Conservation (phyloP, 2,797 vertebrate species). For the Protosalanx chinensis region DNA sequence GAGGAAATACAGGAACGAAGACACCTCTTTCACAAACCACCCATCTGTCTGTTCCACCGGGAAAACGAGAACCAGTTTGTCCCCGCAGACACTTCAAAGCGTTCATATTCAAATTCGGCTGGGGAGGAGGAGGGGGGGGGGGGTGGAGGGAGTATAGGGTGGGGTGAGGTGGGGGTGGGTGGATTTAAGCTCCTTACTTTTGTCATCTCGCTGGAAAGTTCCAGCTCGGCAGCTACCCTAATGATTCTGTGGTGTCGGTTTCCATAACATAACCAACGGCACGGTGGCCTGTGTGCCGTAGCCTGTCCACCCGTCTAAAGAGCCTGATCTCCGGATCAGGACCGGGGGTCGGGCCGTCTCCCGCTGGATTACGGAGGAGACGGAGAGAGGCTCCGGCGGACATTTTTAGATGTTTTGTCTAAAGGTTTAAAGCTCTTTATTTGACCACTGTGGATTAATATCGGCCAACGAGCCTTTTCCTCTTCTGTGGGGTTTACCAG, state of each 20-base stretch:
- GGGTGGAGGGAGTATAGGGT: too few species aligned
- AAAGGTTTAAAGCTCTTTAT: conserved; percentile 41
- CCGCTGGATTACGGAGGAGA: conserved; percentile 19
- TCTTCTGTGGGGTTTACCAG: conserved; percentile 46
- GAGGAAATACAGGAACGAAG: background rate
- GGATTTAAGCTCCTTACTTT: background rate
- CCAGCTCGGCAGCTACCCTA: background rate
- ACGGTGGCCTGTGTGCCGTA: background rate
- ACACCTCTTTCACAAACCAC: background rate
- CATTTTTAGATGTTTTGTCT: conserved; percentile 33
- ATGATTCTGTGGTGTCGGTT: background rate
- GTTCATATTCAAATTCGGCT: background rate
- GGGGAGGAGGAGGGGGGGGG: background rate
- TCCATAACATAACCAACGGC: background rate
- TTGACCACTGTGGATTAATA: conserved; percentile 53
- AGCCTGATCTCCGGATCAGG: background rate
- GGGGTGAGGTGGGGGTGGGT: too few species aligned
- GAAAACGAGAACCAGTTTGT: background rate
- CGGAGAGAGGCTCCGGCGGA: conserved; percentile 8
- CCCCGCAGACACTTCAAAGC: conserved; percentile 4
- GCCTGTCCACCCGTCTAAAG: background rate
- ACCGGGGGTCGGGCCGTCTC: background rate
- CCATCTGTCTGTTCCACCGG: background rate
- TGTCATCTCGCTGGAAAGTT: background rate
- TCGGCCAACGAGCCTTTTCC: conserved; percentile 37